Conservation (phyloP, 1,140 invertebrate species). For the Ctenoplectra terminalis region DNA sequence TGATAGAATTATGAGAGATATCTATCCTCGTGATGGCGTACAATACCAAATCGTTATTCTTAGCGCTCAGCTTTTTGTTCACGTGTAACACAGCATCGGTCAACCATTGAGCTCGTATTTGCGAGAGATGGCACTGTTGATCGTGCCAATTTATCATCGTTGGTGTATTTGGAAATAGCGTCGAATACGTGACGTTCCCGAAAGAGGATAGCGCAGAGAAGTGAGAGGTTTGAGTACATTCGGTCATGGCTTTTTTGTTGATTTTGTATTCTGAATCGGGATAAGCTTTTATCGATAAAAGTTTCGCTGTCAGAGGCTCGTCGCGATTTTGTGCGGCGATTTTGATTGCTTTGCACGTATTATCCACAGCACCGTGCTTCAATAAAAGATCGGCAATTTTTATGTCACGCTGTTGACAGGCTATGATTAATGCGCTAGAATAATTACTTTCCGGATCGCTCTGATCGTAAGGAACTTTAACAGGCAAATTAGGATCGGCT, state of each 20-base stretch:
- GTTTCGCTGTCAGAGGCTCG: slow-evolving; percentile 88
- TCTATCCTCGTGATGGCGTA: slow-evolving; percentile 97
- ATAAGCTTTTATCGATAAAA: slow-evolving; percentile 91
- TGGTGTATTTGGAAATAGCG: slow-evolving; percentile 92
- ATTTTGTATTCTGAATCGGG: slow-evolving; percentile 94
- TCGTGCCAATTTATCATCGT: slow-evolving; percentile 98
- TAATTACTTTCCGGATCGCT: slow-evolving; percentile 77
- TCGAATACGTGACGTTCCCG: slow-evolving; percentile 89
- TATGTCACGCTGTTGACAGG: slow-evolving; percentile 82
- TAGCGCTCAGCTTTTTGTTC: slow-evolving; percentile 91
- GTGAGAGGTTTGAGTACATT: slow-evolving; percentile 85
- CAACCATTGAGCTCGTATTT: slow-evolving; percentile 92
- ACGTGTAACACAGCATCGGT: slow-evolving; percentile 91
- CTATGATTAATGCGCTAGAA: slow-evolving; percentile 80
- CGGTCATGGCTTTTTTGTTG: slow-evolving; percentile 92
- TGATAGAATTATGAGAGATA: slow-evolving; percentile 95
- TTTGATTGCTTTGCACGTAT: slow-evolving; percentile 91
- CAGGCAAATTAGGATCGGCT: slow-evolving; percentile 88
- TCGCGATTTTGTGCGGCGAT: slow-evolving; percentile 88
- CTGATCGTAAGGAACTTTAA: slow-evolving; percentile 81
- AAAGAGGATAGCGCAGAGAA: slow-evolving; percentile 85
- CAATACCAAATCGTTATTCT: slow-evolving; percentile 89
- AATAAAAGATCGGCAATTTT: slow-evolving; percentile 90
- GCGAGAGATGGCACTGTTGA: slow-evolving; percentile 87
- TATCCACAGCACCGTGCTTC: slow-evolving; percentile 93